These are phyloP conservation scores for Phylloscopus trochilus DNA, from an alignment of 2,113 vertebrate species.

Conservation along the genomic window DNA sequence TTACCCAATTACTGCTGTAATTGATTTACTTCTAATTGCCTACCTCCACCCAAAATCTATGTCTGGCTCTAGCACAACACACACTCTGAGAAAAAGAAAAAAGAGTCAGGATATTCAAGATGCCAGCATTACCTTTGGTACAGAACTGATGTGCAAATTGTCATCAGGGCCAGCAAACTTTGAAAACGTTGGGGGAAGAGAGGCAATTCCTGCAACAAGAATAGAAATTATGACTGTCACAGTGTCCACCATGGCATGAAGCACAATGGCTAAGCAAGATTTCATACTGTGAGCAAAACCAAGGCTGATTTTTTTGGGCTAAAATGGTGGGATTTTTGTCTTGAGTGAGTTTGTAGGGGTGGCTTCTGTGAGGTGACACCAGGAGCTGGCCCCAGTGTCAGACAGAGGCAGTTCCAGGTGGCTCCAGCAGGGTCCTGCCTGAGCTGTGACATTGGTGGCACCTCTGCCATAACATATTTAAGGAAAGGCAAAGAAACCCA, in stretches of 20 bases:
- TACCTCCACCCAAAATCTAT: not conserved
- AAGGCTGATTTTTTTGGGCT: not conserved
- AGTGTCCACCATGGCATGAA: not conserved
- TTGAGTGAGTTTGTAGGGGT: not conserved
- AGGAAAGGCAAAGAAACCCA: not conserved
- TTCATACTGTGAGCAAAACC: not conserved
- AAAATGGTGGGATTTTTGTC: not conserved
- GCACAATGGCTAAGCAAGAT: not conserved
- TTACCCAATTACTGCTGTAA: not conserved
- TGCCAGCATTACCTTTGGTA: slow-evolving; percentile 28
- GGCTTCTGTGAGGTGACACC: not conserved
- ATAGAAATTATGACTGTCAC: not conserved
- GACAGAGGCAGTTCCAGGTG: not conserved
- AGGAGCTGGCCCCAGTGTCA: not conserved
- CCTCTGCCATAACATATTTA: not conserved
- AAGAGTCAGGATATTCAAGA: not conserved
- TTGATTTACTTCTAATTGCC: not conserved
- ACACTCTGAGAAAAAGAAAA: not conserved
- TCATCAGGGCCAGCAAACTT: not conserved
- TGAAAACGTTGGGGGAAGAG: not conserved
- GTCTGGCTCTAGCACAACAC: not conserved
- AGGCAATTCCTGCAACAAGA: slow-evolving; percentile 14
- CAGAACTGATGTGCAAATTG: not conserved
- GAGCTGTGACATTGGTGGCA: not conserved
- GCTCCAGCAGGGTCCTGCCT: not conserved